These are phyloP conservation scores for Smutsia temminckii DNA, from an alignment of 2,797 vertebrate genomes.

Conservation along the genomic window DNA sequence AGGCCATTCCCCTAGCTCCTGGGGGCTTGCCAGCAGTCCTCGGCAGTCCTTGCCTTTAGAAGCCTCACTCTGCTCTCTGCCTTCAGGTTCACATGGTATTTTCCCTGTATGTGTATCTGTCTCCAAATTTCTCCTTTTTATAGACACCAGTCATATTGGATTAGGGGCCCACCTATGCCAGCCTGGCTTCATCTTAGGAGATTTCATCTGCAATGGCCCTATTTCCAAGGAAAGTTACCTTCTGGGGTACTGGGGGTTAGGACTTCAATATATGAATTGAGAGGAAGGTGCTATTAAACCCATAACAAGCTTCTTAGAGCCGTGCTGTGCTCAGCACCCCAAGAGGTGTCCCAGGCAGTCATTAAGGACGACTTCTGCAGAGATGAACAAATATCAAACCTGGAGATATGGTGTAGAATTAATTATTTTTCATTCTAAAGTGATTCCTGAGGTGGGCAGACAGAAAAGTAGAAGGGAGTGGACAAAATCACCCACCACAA, in stretches of 20 bases:
- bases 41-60: not conserved
- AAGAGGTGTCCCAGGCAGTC: not conserved
- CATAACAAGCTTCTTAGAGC: not conserved
- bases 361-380: not conserved
- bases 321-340: not conserved
- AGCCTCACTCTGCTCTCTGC: fast-evolving
- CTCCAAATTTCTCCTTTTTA: not conserved
- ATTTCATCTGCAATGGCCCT: not conserved
- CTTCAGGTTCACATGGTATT: not conserved
- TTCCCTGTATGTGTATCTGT: not conserved
- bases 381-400: not conserved
- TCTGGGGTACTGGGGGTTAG: not conserved
- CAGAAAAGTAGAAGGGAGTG: not conserved
- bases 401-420: too few relatives aligned
- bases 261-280: not conserved
- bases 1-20: not conserved
- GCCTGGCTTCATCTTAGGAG: not conserved
- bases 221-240: not conserved
- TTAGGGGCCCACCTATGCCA: too few relatives aligned
- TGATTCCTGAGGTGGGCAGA: too few relatives aligned
- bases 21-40: fast-evolving
- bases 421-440: not conserved
- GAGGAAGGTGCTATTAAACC: not conserved
- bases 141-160: not conserved
- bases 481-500: not conserved